Conservation (phyloP, 30 jellyfish, hydroid and myxozoan species). For the Clytia hemisphaerica region DNA sequence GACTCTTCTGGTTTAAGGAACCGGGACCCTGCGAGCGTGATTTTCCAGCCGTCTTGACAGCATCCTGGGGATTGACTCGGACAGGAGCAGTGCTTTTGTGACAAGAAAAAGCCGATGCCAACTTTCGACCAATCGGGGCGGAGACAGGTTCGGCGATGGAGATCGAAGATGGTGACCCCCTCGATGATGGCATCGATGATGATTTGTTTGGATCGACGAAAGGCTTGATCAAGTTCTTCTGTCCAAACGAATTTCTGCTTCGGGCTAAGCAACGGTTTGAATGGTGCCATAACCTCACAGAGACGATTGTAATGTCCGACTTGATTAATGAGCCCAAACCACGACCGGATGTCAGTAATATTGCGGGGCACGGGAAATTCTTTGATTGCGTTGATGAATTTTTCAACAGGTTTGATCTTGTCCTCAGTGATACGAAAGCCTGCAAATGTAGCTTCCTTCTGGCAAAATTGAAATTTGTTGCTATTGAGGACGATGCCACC, state of each 20-base stretch:
- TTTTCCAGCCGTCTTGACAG: neutral
- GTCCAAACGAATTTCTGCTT: conserved; percentile 1
- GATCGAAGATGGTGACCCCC: neutral
- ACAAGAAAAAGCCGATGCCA: neutral
- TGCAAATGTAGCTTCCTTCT: too few species aligned
- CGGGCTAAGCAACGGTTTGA: conserved; percentile 7
- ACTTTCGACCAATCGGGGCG: neutral
- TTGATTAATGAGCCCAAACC: neutral
- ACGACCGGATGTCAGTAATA: neutral
- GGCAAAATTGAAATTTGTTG: too few species aligned
- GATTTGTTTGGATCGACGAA: neutral
- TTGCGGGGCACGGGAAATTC: neutral
- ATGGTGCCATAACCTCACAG: neutral
- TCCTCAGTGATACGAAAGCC: too few species aligned
- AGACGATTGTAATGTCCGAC: neutral
- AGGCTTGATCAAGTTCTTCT: too few species aligned
- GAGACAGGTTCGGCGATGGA: neutral
- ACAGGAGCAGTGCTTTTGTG: neutral
- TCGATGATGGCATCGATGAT: neutral
- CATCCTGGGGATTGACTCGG: neutral
- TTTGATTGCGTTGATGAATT: too few species aligned
- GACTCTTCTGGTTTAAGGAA: neutral
- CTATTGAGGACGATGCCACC: too few species aligned
- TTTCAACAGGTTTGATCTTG: too few species aligned
- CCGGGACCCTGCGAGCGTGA: conserved; percentile 1